phyloP scores from a whole-genome alignment of 2,888 invertebrate genomes.

The Apamea anceps region DNA sequence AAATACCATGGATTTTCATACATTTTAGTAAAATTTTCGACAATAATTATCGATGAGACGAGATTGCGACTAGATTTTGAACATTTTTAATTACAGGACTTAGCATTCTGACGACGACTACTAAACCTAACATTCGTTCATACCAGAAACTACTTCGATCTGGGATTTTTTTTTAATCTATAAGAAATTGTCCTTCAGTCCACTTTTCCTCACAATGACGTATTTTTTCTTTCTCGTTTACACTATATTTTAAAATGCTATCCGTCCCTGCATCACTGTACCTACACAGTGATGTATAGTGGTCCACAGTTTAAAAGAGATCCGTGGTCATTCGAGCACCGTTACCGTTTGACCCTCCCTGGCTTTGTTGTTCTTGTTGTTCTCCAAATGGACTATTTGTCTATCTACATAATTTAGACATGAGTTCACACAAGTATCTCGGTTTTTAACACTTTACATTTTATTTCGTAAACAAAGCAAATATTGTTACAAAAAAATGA shows the following conservation, averaged over 20 bases:
- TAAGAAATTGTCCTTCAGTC: not conserved
- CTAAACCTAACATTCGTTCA: not conserved
- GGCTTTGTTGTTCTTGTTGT: conserved; percentile 44
- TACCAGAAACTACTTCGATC: not conserved
- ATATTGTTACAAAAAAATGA: too few species aligned
- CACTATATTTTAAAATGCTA: not conserved
- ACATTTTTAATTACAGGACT: not conserved
- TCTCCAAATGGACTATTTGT: conserved; percentile 54
- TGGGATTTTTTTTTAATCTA: too few species aligned
- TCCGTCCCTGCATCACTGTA: not conserved
- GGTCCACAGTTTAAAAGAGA: conserved; percentile 48
- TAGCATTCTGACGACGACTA: too few species aligned
- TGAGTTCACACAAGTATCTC: conserved; percentile 46
- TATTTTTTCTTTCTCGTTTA: not conserved
- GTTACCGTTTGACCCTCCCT: conserved; percentile 62
- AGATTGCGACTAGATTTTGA: not conserved
- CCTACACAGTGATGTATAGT: conserved; percentile 3
- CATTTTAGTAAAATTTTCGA: too few species aligned
- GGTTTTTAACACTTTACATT: conserved; percentile 18
- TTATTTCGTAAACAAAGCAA: not conserved
- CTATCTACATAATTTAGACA: conserved; percentile 65
- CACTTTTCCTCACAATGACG: not conserved
- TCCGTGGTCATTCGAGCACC: conserved; percentile 49
- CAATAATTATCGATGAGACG: too few species aligned
- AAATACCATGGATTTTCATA: too few species aligned